Evolutionary conservation across 2,888 invertebrate genomes (phyloP), one percentile per base, ranked within the genome.

Genomic region (Smittia sp.): DNA sequence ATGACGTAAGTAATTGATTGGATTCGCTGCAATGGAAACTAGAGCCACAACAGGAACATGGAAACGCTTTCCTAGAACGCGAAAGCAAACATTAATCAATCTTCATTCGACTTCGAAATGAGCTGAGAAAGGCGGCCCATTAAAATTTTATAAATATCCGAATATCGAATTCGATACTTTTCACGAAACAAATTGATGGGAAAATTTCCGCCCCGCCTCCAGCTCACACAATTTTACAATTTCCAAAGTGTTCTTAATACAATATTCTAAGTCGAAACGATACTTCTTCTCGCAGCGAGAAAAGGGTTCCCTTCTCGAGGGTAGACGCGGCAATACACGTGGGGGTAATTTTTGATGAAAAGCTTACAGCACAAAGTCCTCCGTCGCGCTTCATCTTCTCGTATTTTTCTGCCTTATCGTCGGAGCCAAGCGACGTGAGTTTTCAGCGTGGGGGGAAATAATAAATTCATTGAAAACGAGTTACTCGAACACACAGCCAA

Each of bases 391-490:
- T 46, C 46, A 46, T 15, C 32, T 32, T 32, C 9, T 32, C 32
- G 32, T 32, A 32, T 32, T 32, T 32, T 32, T 32, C 4, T 32
- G 32, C 32, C 4, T 32, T 32, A 32, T 32, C 32, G 9, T 9
- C n/a, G n/a, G 32, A 32, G 32, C 9, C 32, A 9, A 32, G 32
- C 32, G 9, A 9, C 3, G 32, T 32, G n/a, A 38, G 66, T 32
- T 32, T 32, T n/a, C n/a, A n/a, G 67, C 13, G 67, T 15, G 9
- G 32, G 41, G 46, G 24, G 46, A 39, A 67, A 54, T 62, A 72
- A 72, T 72, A 72, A 72, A 72, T 72, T 72, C 72, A 72, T 72
- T 72, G 62, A 39, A 62, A 39, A 54, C 58, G 39, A 72, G 62
- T 62, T 62, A 70, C 32, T 46, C n/a, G 13, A n/a, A 46, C 46